Conservation (phyloP, 2,888 invertebrate genomes). For the Idaea biselata region DNA sequence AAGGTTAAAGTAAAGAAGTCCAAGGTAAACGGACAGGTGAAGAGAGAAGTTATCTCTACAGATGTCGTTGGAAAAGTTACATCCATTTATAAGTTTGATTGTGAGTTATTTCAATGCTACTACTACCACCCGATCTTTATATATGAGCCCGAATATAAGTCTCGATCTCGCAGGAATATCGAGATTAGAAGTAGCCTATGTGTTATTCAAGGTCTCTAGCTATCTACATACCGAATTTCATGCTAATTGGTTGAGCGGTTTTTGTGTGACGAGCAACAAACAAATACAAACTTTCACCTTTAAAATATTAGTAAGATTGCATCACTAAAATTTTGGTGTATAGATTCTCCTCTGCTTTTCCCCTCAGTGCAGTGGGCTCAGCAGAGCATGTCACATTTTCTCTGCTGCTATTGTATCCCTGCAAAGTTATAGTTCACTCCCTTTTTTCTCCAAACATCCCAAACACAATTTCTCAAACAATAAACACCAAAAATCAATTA, state of each 20-base stretch:
- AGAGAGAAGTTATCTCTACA: constrained; percentile 65
- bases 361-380: no score
- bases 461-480: no score
- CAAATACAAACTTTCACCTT: background rate
- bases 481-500: no score
- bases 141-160: background rate
- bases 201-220: background rate
- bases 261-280: background rate
- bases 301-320: background rate
- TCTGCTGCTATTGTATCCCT: no score
- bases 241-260: background rate
- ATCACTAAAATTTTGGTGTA: no score
- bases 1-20: constrained; percentile 84
- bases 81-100: constrained; percentile 83
- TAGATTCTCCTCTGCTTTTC: no score
- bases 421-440: no score
- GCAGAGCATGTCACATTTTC: no score
- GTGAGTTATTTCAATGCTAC: constrained; percentile 59
- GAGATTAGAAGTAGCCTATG: background rate
- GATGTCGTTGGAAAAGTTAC: constrained; percentile 82
- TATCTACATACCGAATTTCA: background rate
- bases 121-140: background rate
- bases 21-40: constrained; percentile 55
- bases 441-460: no score
- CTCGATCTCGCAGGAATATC: background rate